These are phyloP conservation scores for Vulpes lagopus DNA, from an alignment of 2,113 vertebrate genomes.

Conservation along the genomic window DNA sequence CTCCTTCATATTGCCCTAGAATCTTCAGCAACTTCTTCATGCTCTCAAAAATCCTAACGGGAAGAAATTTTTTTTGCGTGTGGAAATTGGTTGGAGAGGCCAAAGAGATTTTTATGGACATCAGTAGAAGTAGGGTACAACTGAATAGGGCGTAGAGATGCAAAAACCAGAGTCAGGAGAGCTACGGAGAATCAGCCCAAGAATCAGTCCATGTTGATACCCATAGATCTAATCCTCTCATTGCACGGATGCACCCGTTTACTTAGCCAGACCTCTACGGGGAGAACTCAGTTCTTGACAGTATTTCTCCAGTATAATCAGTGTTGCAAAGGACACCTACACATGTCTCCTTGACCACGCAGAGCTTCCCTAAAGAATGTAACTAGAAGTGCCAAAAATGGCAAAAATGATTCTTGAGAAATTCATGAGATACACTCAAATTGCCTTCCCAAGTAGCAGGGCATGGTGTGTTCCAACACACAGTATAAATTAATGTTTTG, in stretches of 20 bases:
- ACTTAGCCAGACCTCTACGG: neutral
- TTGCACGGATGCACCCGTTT: neutral
- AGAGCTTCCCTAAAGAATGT: neutral
- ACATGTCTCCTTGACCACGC: neutral
- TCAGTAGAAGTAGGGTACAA: fast-evolving
- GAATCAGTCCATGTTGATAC: neutral
- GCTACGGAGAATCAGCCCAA: too few relatives aligned
- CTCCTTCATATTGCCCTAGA: neutral
- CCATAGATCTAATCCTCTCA: neutral
- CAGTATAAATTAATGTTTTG: neutral
- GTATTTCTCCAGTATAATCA: neutral
- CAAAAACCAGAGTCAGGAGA: neutral
- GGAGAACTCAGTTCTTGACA: neutral
- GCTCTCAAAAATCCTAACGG: neutral
- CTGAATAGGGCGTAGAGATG: neutral
- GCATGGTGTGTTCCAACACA: neutral
- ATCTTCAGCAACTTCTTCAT: neutral
- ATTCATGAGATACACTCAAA: neutral
- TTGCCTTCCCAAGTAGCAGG: neutral
- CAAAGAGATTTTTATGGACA: neutral
- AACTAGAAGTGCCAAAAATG: neutral
- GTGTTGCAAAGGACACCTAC: neutral
- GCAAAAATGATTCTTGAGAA: neutral
- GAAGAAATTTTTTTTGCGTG: neutral
- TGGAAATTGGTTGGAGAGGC: neutral